A percentile compares a stretch with the other conserved stretches of the same genome.
phyloP scores from a whole-genome alignment of 2,113 vertebrate genomes.

The Lepus timidus region DNA sequence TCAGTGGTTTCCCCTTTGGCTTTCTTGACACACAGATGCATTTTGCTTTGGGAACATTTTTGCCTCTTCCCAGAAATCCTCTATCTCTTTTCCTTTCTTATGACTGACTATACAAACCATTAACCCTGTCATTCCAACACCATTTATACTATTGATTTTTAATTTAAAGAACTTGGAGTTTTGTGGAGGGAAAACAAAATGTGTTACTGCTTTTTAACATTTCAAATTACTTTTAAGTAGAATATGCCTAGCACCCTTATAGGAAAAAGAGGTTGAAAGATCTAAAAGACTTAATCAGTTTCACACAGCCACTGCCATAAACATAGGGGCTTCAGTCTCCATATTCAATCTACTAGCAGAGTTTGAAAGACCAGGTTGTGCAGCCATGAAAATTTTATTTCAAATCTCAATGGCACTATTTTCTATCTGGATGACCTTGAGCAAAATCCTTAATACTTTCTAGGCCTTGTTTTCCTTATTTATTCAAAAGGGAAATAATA shows the following conservation, averaged over 20 bases:
- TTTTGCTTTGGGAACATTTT: neutral
- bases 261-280: neutral
- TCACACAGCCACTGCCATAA: neutral
- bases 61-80: neutral
- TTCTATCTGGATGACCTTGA: neutral
- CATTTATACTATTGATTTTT: constrained; percentile 2
- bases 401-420: neutral
- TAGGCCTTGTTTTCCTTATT: neutral
- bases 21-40: neutral
- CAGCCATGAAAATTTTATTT: neutral
- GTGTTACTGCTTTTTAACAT: neutral
- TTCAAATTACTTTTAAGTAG: neutral
- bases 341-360: neutral
- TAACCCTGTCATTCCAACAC: neutral
- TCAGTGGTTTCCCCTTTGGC: neutral
- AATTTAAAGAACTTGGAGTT: neutral
- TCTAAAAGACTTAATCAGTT: neutral
- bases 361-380: neutral
- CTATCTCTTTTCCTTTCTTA: constrained; percentile 14
- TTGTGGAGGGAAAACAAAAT: neutral
- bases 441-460: neutral
- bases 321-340: neutral
- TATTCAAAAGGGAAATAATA: neutral
- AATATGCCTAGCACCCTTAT: neutral
- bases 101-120: neutral